Evolutionary conservation across 2,888 invertebrate genomes (phyloP).

Genomic region (Ichneumon xanthorius): DNA sequence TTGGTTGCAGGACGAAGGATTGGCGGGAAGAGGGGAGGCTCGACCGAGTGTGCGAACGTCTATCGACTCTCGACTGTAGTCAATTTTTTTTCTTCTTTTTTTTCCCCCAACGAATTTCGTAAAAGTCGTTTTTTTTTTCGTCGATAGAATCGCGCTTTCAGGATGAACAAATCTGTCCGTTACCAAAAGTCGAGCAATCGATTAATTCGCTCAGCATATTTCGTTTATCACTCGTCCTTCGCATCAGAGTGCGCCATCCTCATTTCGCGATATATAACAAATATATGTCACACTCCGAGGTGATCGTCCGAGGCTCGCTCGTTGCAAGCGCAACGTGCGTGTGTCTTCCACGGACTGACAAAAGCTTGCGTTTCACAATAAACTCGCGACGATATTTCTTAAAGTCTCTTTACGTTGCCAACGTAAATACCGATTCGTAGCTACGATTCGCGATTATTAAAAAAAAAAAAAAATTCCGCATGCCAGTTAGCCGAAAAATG

Average conservation of each 20-base stretch:
- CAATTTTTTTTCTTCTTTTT: background rate
- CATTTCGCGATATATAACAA: conserved; percentile 3
- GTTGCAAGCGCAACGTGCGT: background rate
- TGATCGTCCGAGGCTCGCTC: conserved; percentile 8
- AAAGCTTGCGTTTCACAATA: background rate
- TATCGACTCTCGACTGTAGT: conserved; percentile 25
- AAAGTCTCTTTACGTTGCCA: background rate
- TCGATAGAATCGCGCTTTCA: background rate
- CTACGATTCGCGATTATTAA: background rate
- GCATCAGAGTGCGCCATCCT: background rate
- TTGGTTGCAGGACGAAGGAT: conserved; percentile 43
- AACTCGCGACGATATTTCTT: background rate
- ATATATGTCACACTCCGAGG: conserved; percentile 11
- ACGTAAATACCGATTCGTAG: background rate
- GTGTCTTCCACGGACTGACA: background rate
- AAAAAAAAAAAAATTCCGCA: background rate
- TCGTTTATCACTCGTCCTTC: conserved; percentile 13
- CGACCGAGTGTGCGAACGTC: conserved; percentile 42
- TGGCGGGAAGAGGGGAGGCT: conserved; percentile 12
- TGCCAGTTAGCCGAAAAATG: background rate
- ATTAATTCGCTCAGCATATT: background rate
- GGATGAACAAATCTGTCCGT: background rate
- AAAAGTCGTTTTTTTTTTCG: background rate
- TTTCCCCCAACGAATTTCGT: conserved; percentile 1
- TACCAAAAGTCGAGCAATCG: background rate